These are phyloP conservation scores for Puntigrus tetrazona DNA, from an alignment of 2,113 vertebrate genomes.

Conservation along the genomic window DNA sequence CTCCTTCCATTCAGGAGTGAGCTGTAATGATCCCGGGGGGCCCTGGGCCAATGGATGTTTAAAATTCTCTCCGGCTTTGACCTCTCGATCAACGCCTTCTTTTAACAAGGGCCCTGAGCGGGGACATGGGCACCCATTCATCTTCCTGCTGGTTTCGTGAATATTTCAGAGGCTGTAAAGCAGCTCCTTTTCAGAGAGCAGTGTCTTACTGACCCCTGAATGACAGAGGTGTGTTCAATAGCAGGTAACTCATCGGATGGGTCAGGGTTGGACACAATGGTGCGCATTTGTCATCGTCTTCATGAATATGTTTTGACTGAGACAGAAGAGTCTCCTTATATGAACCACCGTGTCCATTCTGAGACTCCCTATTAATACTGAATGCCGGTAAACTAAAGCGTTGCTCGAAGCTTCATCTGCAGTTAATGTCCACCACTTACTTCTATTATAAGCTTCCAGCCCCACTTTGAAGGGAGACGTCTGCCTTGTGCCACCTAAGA, in stretches of 20 bases:
- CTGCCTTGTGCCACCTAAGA: not conserved
- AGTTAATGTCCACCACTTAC: not conserved
- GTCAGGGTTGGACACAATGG: conserved; percentile 16
- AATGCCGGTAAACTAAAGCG: not conserved
- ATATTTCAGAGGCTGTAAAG: conserved; percentile 67
- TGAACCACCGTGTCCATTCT: conserved; percentile 24
- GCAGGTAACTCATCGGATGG: conserved; percentile 5
- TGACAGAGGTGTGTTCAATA: conserved; percentile 32
- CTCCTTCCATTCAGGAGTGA: conserved; percentile 61
- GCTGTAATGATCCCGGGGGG: conserved; percentile 64
- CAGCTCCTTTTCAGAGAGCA: conserved; percentile 58
- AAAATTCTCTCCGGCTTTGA: conserved; percentile 72
- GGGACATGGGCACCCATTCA: conserved; percentile 59
- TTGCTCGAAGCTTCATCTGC: not conserved
- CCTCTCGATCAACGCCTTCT: conserved; percentile 70
- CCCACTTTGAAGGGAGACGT: not conserved
- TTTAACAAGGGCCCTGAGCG: conserved; percentile 60
- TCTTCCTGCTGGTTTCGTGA: conserved; percentile 65
- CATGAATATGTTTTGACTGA: conserved; percentile 31
- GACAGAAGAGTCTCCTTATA: conserved; percentile 20
- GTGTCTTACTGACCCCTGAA: conserved; percentile 51
- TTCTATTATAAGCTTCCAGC: not conserved
- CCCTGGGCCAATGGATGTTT: conserved; percentile 67
- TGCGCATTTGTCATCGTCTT: conserved; percentile 23
- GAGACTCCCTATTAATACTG: not conserved